phyloP scores from a whole-genome alignment of 2,888 invertebrate genomes.

The Rhimphoctona megacephalus region DNA sequence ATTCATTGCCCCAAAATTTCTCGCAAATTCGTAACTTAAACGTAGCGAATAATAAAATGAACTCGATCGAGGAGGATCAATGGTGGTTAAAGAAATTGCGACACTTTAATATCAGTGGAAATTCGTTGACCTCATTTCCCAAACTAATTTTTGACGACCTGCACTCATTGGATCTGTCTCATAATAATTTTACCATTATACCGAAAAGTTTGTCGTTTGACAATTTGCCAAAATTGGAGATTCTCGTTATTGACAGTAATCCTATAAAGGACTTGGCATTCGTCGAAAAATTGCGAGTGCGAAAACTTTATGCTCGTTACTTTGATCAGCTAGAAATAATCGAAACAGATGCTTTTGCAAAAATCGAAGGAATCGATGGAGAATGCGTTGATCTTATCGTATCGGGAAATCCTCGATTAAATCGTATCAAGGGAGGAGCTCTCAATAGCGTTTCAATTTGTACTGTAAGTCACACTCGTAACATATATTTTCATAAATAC shows the following conservation, averaged over 20 bases:
- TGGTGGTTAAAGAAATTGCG: slow-evolving; percentile 67
- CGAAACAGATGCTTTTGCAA: slow-evolving; percentile 85
- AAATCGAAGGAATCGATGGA: slow-evolving; percentile 79
- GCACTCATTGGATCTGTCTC: slow-evolving; percentile 86
- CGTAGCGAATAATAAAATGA: slow-evolving; percentile 76
- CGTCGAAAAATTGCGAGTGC: slow-evolving; percentile 85
- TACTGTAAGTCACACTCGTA: slow-evolving; percentile 84
- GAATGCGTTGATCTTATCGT: slow-evolving; percentile 86
- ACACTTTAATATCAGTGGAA: slow-evolving; percentile 77
- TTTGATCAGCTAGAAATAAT: slow-evolving; percentile 74
- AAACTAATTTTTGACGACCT: slow-evolving; percentile 85
- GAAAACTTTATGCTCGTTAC: slow-evolving; percentile 83
- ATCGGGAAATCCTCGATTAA: slow-evolving; percentile 85
- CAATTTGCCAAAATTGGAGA: slow-evolving; percentile 85
- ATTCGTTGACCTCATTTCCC: slow-evolving; percentile 84
- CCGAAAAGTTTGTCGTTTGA: slow-evolving; percentile 85
- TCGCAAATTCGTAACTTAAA: slow-evolving; percentile 70
- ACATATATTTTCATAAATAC: not conserved
- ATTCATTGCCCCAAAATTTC: slow-evolving; percentile 67
- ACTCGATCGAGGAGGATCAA: slow-evolving; percentile 63
- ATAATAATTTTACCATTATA: slow-evolving; percentile 85
- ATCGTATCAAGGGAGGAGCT: slow-evolving; percentile 81
- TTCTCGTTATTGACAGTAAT: slow-evolving; percentile 86
- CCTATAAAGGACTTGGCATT: slow-evolving; percentile 86
- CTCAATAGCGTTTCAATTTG: slow-evolving; percentile 85